Conservation (phyloP, 2,113 vertebrate genomes). For the Dasyurus viverrinus region DNA sequence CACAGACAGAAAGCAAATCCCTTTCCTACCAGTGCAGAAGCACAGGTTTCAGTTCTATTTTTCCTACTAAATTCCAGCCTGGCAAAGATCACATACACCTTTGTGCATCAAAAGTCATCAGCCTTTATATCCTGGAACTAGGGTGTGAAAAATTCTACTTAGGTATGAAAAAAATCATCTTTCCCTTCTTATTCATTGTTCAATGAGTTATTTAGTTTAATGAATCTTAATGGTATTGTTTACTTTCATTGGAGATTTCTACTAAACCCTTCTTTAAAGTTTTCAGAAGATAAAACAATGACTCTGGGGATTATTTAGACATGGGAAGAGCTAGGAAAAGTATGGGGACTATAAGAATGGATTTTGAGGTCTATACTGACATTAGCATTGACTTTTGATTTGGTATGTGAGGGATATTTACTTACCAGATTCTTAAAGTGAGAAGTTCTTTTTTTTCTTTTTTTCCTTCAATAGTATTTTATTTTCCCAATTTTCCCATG, state of each 20-base stretch:
- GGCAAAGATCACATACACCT: not conserved
- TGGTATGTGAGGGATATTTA: not conserved
- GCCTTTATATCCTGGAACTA: not conserved
- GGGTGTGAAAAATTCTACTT: not conserved
- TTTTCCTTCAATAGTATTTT: too few relatives aligned
- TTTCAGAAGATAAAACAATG: not conserved
- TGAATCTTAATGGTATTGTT: not conserved
- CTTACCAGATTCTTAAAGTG: not conserved
- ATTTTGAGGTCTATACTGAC: not conserved
- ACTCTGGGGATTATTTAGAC: not conserved
- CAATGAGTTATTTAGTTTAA: not conserved
- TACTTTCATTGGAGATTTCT: not conserved
- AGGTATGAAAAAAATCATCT: not conserved
- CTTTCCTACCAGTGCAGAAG: not conserved
- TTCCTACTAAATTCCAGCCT: not conserved
- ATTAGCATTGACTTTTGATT: not conserved
- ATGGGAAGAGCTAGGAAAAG: not conserved
- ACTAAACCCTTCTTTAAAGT: not conserved
- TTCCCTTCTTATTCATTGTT: not conserved
- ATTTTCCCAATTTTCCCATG: too few relatives aligned
- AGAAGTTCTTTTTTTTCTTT: not conserved
- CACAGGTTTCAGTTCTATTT: not conserved
- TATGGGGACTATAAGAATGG: not conserved
- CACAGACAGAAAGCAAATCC: not conserved
- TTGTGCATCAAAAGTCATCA: not conserved